Conservation (phyloP, 1,140 invertebrate genomes). For the Drosophila tristis region DNA sequence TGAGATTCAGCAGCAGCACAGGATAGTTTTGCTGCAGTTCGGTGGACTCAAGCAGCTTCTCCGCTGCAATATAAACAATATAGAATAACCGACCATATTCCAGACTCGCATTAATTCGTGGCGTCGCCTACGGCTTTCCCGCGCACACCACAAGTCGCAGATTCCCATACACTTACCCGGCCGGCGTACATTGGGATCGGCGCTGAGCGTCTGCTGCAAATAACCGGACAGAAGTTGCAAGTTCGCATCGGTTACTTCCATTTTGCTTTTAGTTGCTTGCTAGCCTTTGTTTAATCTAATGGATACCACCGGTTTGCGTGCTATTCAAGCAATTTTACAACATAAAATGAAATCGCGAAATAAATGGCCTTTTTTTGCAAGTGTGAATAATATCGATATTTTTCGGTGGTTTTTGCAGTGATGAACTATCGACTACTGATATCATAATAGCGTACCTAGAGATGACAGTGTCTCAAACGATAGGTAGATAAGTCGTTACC, state of each 20-base stretch:
- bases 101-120: not conserved
- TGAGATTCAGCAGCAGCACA: conserved; percentile 92
- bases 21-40: conserved; percentile 97
- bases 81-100: not conserved
- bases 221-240: conserved; percentile 92
- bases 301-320: conserved; percentile 13
- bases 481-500: too few species aligned
- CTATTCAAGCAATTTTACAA: conserved; percentile 13
- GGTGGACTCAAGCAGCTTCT: conserved; percentile 95
- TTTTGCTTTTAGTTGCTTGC: conserved; percentile 74
- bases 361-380: conserved; percentile 35
- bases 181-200: conserved; percentile 91
- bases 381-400: conserved; percentile 11
- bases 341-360: conserved; percentile 55
- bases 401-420: too few species aligned
- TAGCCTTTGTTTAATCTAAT: conserved; percentile 8
- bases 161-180: conserved; percentile 88
- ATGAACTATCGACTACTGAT: too few species aligned
- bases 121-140: conserved; percentile 51
- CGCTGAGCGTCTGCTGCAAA: conserved; percentile 94
- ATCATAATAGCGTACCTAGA: too few species aligned
- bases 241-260: conserved; percentile 94
- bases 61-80: conserved; percentile 87
- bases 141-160: conserved; percentile 43
- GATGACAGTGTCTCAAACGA: not conserved